Base-by-base conservation (phyloP, 2,888 invertebrate species). In the Litoditis marina region DNA sequence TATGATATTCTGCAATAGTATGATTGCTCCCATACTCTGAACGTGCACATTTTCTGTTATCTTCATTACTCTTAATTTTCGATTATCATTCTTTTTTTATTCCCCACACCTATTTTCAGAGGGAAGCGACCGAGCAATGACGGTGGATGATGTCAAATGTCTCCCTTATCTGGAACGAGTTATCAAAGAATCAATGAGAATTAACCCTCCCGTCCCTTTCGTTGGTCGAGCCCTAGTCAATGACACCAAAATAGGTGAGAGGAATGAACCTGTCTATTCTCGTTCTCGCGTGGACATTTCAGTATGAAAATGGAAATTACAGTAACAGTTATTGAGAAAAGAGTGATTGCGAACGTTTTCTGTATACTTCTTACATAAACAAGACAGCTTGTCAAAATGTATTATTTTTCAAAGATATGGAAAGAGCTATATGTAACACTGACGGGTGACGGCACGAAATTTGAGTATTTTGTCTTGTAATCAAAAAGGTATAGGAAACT, bases 161-260 rank as follows among this genome's bases (percentile, higher is more conserved):
- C 64, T 83, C 66, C 72, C 69, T 51, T 82, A 80, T 50, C 56
- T 83, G 50, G 82, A 83, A 36, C 72, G 73, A 47, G 78, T 79
- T 54, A 60, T 83, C 42, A 82, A 83, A 62, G 82, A 82, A 59
- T 68, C 70, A 8, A 30, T 71, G 6, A 36, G 70, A 59, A 57
- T 73, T 36, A 60, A 68, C 50, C 75, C 75, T 11, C 72, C 75
- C 0, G 75, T 75, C 1, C 75, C 75, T 1, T 65, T 71, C 42
- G 63, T 72, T 13, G 69, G 69, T 27, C 51, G 75, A 34, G 44
- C 39, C 2, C 64, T 75, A 4, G 56, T 60, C 8, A 68, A 70
- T 25, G 75, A 75, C 25, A 47, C 71, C 13, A 67, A 68, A 19
- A 66, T 73, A 44, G 70, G 75, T 75, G 22, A 42, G 32, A 2